Evolutionary conservation across 2,797 vertebrate genomes (phyloP).

Genomic region (Epinephelus awoara): DNA sequence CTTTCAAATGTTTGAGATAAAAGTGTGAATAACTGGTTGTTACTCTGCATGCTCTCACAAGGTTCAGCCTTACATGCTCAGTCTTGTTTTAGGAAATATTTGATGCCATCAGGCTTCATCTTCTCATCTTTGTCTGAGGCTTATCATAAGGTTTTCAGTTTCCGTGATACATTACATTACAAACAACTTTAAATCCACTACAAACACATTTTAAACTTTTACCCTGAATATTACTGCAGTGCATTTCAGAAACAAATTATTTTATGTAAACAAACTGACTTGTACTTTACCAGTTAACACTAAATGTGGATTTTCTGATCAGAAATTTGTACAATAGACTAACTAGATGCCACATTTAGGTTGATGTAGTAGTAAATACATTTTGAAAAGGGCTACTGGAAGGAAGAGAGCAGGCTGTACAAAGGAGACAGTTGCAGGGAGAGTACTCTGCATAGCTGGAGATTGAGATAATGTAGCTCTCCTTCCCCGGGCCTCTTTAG

Average conservation of each 20-base stretch:
- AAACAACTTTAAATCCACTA: neutral
- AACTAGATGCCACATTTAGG: neutral
- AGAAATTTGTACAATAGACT: neutral
- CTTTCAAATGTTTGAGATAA: conserved; percentile 54
- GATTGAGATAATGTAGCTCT: conserved; percentile 83
- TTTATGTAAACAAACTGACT: neutral
- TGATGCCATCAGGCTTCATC: conserved; percentile 39
- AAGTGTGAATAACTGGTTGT: conserved; percentile 57
- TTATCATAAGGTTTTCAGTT: conserved; percentile 20
- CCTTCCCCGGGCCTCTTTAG: conserved; percentile 82
- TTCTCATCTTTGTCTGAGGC: conserved; percentile 2
- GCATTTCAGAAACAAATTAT: neutral
- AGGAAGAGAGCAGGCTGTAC: conserved; percentile 34
- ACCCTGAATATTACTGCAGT: neutral
- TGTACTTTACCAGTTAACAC: neutral
- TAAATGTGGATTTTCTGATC: neutral
- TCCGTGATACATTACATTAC: neutral
- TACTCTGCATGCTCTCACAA: conserved; percentile 63
- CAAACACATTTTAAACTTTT: neutral
- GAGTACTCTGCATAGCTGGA: conserved; percentile 76
- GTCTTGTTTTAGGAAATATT: conserved; percentile 74
- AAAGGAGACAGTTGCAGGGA: conserved; percentile 53
- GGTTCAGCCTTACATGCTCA: conserved; percentile 54
- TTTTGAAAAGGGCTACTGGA: conserved; percentile 25
- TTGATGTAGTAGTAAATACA: neutral